Base-by-base conservation (phyloP, 2,113 vertebrate genomes). In the Oceanodroma tethys region DNA sequence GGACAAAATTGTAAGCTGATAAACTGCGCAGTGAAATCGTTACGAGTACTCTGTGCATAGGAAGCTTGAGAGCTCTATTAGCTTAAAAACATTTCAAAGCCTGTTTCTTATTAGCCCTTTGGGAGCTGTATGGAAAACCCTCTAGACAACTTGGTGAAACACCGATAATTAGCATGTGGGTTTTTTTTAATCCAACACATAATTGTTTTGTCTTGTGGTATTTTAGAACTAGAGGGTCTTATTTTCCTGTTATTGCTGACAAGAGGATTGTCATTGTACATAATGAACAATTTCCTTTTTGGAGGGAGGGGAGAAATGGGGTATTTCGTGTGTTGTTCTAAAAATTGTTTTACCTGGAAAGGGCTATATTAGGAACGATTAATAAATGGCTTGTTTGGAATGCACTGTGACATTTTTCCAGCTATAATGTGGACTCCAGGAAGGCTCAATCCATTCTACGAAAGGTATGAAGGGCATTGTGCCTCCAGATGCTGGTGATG, bases 61-160 rank as follows among this genome's bases (percentile, higher is more conserved):
- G 65, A 86, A 91, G 65, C 72, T 84, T 19, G 81, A 93, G 82
- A 93, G 65, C 43, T 85, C 70, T 75, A 16, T 94, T 95, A 97
- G 93, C 63, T 92, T 92, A 94, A 97, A 83, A 96, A 93, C 36
- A 45, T 45, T 45, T 45, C 45, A 45, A 45, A 45, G 45, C 45
- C 43, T 43, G 18, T 45, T 45, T 45, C 45, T 45, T 90, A 91
- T 95, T 85, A 80, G 85, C 53, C 86, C 63, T 94, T 50, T 81
- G 93, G 83, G 93, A 95, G 34, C 85, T 90, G 50, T 94, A 43
- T 78, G 76, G 45, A 53, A 93, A 86, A 71, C 70, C 65, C 79
- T 92, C 74, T 40, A 68, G 86, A 81, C 45, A 81, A 65, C 73
- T 90, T 70, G 84, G 63, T 91, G 76, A 92, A 95, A 90, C 87